These are phyloP conservation scores for Pygoscelis adeliae DNA, from an alignment of 2,113 vertebrate genomes.

Conservation along the genomic window DNA sequence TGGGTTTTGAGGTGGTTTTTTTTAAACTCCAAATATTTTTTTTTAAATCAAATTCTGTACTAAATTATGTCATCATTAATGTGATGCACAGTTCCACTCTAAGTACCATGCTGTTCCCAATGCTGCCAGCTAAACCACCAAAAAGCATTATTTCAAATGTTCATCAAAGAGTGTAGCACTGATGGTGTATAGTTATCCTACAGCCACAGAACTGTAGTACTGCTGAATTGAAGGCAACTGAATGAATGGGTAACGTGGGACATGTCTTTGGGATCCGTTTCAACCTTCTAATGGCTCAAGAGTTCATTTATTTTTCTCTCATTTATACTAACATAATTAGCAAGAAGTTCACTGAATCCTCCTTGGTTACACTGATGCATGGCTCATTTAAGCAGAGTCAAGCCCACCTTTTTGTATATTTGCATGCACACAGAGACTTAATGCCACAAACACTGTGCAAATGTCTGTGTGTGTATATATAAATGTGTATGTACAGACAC, in stretches of 20 bases:
- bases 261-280: background rate
- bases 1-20: background rate
- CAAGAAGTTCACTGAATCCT: background rate
- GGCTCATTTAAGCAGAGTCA: background rate
- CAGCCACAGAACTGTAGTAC: background rate
- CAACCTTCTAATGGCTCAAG: background rate
- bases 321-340: background rate
- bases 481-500: background rate
- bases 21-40: background rate
- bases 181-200: background rate
- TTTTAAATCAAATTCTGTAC: background rate
- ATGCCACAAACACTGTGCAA: background rate
- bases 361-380: background rate
- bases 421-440: background rate
- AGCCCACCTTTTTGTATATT: background rate
- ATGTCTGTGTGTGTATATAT: background rate
- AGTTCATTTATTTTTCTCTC: background rate
- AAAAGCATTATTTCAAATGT: background rate
- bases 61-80: background rate
- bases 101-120: background rate
- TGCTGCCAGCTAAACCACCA: background rate
- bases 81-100: background rate
- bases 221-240: background rate
- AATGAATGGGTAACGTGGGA: background rate
- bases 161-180: background rate